Conservation (phyloP, 1,140 invertebrate genomes). For the Psilanteris sp. region DNA sequence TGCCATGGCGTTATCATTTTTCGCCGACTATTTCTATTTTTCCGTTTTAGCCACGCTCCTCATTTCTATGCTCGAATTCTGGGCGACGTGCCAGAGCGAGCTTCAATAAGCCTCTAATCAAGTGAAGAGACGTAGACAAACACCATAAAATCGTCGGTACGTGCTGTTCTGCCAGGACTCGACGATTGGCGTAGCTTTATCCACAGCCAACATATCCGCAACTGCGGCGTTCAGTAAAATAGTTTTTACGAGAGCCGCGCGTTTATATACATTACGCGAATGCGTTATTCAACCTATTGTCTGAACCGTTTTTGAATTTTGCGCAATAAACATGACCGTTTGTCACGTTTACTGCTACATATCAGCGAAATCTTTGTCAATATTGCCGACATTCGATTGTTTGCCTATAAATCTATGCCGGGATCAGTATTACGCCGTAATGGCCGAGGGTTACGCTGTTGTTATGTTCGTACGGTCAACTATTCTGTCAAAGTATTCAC, state of each 20-base stretch:
- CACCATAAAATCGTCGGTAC: slow-evolving; percentile 43
- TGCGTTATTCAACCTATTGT: slow-evolving; percentile 9
- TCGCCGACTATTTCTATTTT: no score
- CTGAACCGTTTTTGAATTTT: slow-evolving; percentile 10
- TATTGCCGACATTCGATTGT: slow-evolving; percentile 17
- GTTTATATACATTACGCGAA: slow-evolving; percentile 1
- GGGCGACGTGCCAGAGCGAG: slow-evolving; percentile 37
- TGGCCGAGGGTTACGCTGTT: neutral
- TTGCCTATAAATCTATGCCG: slow-evolving; percentile 24
- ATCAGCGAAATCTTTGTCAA: slow-evolving; percentile 23
- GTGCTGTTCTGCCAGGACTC: slow-evolving; percentile 14
- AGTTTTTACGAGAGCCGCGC: slow-evolving; percentile 27
- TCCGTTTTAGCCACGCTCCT: slow-evolving; percentile 16
- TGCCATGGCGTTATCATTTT: no score
- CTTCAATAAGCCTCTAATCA: slow-evolving; percentile 68
- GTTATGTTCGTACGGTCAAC: slow-evolving; percentile 13
- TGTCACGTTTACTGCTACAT: slow-evolving; percentile 14
- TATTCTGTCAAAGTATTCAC: no score
- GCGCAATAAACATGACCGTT: slow-evolving; percentile 29
- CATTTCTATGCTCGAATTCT: slow-evolving; percentile 26
- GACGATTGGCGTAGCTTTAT: slow-evolving; percentile 10
- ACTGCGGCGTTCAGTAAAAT: slow-evolving; percentile 15
- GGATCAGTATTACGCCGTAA: slow-evolving; percentile 17
- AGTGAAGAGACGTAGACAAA: slow-evolving; percentile 45
- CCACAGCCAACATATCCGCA: neutral